These are phyloP conservation scores for Alfaro cultratus DNA, from an alignment of 2,797 vertebrate genomes.

Conservation along the genomic window DNA sequence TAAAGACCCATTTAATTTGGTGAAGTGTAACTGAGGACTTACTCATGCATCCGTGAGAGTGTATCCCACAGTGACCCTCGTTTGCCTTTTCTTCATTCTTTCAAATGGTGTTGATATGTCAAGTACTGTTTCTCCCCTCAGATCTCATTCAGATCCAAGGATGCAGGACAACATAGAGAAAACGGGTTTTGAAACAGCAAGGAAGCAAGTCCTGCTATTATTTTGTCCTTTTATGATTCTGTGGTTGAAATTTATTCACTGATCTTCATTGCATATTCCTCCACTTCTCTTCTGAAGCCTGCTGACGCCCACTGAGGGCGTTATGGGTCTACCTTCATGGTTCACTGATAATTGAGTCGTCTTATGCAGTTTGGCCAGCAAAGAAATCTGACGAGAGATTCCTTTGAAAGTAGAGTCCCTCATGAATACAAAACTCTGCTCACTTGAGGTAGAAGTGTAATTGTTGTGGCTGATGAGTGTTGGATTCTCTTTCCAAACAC, in stretches of 20 bases:
- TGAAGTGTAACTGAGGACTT: constrained; percentile 63
- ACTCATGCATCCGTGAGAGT: constrained; percentile 42
- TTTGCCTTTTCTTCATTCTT: constrained; percentile 37
- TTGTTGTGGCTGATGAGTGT: constrained; percentile 31
- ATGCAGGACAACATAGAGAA: constrained; percentile 33
- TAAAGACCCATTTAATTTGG: constrained; percentile 61
- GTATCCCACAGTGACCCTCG: constrained; percentile 42
- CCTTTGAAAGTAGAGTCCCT: constrained; percentile 57
- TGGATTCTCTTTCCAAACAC: constrained; percentile 33
- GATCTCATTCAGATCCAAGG: constrained; percentile 29
- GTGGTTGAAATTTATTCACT: constrained; percentile 42
- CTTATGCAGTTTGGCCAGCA: constrained; percentile 47
- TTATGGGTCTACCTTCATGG: constrained; percentile 64
- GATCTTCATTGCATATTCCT: constrained; percentile 47
- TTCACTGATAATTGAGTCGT: constrained; percentile 66
- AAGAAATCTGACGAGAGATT: constrained; percentile 53
- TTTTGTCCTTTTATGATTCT: constrained; percentile 44
- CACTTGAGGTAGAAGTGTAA: constrained; percentile 26
- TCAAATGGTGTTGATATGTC: constrained; percentile 42
- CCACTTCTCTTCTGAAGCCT: constrained; percentile 61
- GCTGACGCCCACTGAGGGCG: constrained; percentile 49
- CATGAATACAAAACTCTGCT: constrained; percentile 42
- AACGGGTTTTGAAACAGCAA: constrained; percentile 32
- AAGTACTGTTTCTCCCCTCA: constrained; percentile 31
- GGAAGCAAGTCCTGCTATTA: constrained; percentile 27